Evolutionary conservation across 1,140 invertebrate species (phyloP).

Genomic region (Tetramorium alpestre): DNA sequence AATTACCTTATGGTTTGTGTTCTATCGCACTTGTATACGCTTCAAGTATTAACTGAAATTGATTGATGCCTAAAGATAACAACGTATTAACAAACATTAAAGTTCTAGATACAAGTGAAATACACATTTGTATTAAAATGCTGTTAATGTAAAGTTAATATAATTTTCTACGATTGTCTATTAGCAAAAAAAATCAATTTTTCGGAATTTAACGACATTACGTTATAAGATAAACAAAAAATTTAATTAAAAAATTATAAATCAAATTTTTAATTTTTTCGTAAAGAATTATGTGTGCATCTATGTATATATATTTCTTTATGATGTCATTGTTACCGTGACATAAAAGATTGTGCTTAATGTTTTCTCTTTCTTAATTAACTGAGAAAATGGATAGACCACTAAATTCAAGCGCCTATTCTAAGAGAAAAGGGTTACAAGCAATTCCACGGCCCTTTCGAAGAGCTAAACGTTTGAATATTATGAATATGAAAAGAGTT

Average conservation of each 20-base stretch:
- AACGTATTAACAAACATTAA: background rate
- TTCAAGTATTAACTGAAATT: background rate
- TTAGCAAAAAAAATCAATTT: background rate
- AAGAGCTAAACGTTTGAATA: constrained; percentile 36
- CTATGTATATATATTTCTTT: background rate
- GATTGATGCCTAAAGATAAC: background rate
- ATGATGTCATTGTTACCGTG: background rate
- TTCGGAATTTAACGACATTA: background rate
- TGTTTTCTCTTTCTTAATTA: constrained; percentile 7
- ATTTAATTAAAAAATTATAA: background rate
- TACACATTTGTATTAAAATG: background rate
- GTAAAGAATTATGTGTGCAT: background rate
- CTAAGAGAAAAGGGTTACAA: constrained; percentile 11
- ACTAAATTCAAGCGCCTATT: constrained; percentile 8
- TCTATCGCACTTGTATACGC: background rate
- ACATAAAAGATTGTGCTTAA: background rate
- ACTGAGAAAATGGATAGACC: background rate
- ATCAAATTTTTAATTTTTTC: background rate
- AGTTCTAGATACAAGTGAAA: background rate
- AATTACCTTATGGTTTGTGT: background rate
- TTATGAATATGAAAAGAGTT: constrained; percentile 44
- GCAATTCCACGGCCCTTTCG: background rate
- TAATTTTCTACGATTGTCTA: background rate
- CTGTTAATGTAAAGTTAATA: background rate
- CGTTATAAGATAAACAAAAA: background rate